Conservation (phyloP, 1,140 invertebrate genomes). For the Polypedilum vanderplanki region DNA sequence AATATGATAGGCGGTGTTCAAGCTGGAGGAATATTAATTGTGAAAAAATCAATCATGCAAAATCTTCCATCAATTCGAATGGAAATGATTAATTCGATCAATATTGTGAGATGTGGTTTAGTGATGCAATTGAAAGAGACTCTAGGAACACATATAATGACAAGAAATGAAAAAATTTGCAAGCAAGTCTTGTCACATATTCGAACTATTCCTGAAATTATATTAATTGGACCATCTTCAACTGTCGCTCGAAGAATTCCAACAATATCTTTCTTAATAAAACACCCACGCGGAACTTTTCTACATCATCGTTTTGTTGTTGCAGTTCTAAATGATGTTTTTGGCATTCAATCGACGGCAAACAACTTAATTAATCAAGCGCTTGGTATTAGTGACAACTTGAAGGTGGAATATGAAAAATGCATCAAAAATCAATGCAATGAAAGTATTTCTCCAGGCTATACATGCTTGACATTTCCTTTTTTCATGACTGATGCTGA, state of each 20-base stretch:
- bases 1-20: conserved; percentile 87
- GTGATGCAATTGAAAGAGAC: conserved; percentile 81
- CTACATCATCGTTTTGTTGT: conserved; percentile 80
- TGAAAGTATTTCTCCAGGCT: conserved; percentile 79
- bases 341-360: conserved; percentile 82
- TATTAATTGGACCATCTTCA: conserved; percentile 66
- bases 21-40: conserved; percentile 44
- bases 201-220: conserved; percentile 67
- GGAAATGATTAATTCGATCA: conserved; percentile 74
- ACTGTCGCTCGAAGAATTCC: conserved; percentile 60
- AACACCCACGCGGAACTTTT: conserved; percentile 69
- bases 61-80: conserved; percentile 34
- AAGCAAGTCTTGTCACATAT: conserved; percentile 69
- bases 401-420: conserved; percentile 69
- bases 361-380: conserved; percentile 54
- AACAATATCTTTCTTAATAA: conserved; percentile 80
- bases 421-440: conserved; percentile 61
- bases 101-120: conserved; percentile 74
- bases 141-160: conserved; percentile 65
- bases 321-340: conserved; percentile 82
- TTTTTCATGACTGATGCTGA: conserved; percentile 77
- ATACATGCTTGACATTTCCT: conserved; percentile 75
- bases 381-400: conserved; percentile 69
- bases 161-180: conserved; percentile 66
- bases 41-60: conserved; percentile 26